Percentiles rank a stretch among this genome's conserved stretches.
phyloP scores from a whole-genome alignment of 2,797 vertebrate genomes.

The Arrhamphus sclerolepis region DNA sequence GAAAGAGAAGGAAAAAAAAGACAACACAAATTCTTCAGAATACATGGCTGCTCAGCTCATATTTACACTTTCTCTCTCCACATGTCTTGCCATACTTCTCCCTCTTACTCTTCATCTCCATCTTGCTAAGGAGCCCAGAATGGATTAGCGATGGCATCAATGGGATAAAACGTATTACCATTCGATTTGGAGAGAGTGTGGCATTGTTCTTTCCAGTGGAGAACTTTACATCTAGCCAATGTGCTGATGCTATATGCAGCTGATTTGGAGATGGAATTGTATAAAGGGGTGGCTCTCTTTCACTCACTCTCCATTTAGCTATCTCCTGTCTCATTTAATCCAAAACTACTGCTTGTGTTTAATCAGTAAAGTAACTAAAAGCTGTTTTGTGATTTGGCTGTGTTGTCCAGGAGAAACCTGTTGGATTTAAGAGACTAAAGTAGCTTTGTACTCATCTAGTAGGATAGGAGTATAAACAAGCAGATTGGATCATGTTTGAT shows the following conservation, averaged over 20 bases:
- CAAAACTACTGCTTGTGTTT: slow-evolving; percentile 62
- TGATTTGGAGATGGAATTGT: slow-evolving; percentile 70
- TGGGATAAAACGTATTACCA: slow-evolving; percentile 84
- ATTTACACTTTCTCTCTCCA: slow-evolving; percentile 63
- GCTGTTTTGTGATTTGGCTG: slow-evolving; percentile 62
- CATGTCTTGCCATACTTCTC: slow-evolving; percentile 51
- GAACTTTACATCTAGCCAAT: slow-evolving; percentile 75
- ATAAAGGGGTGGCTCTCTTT: slow-evolving; percentile 36
- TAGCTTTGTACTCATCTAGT: slow-evolving; percentile 75
- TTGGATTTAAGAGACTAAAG: slow-evolving; percentile 71
- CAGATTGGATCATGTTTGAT: slow-evolving; percentile 76
- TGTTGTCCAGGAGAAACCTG: slow-evolving; percentile 71
- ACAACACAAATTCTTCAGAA: slow-evolving; percentile 78
- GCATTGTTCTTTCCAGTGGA: slow-evolving; percentile 78
- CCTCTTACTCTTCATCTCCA: slow-evolving; percentile 62
- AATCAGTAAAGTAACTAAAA: slow-evolving; percentile 75
- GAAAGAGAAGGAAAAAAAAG: slow-evolving; percentile 47
- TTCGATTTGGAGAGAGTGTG: slow-evolving; percentile 79
- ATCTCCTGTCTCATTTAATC: slow-evolving; percentile 55
- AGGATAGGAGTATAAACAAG: slow-evolving; percentile 77
- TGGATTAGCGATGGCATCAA: slow-evolving; percentile 86
- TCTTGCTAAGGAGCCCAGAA: slow-evolving; percentile 77
- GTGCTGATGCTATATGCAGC: slow-evolving; percentile 64
- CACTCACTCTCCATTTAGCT: slow-evolving; percentile 32
- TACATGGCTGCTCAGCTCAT: slow-evolving; percentile 73